Base-by-base conservation (phyloP, 2,113 vertebrate genomes). In the Halcyon malimbica region DNA sequence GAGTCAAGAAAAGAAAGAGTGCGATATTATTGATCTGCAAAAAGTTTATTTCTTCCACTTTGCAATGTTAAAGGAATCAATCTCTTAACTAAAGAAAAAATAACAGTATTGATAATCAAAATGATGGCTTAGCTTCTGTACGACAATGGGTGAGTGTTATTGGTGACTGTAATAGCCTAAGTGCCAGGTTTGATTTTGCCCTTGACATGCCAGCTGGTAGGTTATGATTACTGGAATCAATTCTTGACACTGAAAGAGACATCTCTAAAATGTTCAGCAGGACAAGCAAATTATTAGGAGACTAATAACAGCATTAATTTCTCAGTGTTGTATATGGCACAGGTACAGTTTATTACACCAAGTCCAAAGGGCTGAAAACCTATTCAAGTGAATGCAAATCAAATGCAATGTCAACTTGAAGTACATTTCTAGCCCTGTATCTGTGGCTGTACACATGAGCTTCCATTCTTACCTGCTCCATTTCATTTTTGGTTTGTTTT, bases 11-110 rank as follows among this genome's bases (percentile, higher is more conserved):
- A 81, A 80, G 60, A 87, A 86, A 94, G 41, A 80, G 25, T 70
- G 25, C 67, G 39, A 16, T 37, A 31, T 56, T 94, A 98, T 96
- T 94, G 96, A 98, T 97, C 86, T 69, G 29, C 41, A 80, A 93
- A 67, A 90, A 96, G 74, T 96, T 97, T 97, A 96, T 97, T 97
- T 97, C 74, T 97, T 96, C 84, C 77, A 94, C 84, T 96, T 87
- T 69, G 31, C 84, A 94, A 91, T 75, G 93, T 90, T 94, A 94
- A 96, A 97, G 93, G 71, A 97, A 97, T 98, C 97, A 97, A 97
- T 97, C 86, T 90, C 90, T 97, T 94, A 96, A 97, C 91, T 94
- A 91, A 98, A 97, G 96, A 56, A 96, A 94, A 97, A 97, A 93
- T 80, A 87, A 75, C 0, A 0, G 74, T 95, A 94, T 95, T 92